Base-by-base conservation (phyloP, 2,888 invertebrate genomes). In the Microdon myrmicae region DNA sequence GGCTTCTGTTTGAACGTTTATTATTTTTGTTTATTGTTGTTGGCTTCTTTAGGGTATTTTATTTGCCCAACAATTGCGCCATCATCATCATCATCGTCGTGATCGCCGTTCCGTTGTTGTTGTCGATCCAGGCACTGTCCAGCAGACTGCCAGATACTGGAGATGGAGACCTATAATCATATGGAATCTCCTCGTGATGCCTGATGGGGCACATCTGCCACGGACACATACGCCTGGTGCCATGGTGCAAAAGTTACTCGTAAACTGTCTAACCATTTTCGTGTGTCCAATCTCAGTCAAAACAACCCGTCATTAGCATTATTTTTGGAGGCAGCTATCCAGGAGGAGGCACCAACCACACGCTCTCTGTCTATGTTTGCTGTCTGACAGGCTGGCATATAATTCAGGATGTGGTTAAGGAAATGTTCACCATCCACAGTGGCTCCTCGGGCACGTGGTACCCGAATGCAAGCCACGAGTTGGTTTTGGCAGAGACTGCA, bases 241-340 rank as follows among this genome's bases (percentile, higher is more conserved):
- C 44, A 28, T 14, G 13, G 16, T 23, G 23, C 7, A 39, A 13
- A 3, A 37, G 41, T 37, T 14, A 22, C 23, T 28, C 44, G 41
- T 53, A 23, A 48, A 47, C 51, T 53, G 64, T 58, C 53, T 64
- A 23, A 45, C 64, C 61, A 61, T 61, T 55, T 64, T 47, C 22
- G 47, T 53, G 26, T 53, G 64, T 53, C 51, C 56, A 25, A 58
- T 53, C 58, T 58, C 58, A 64, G 64, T 64, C 64, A 58, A 64
- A 64, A 64, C 64, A 64, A 58, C 64, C 58, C 25, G 38, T 64
- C 51, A 64, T 64, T 64, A 58, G 38, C 51, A 56, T 58, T 45
- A 47, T 64, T 64, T 64, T 56, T 34, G 53, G 58, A 41, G 38
- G 32, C 47, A 53, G 20, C 51, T 58, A 55, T 61, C 16, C 32